Evolutionary conservation across 2,888 invertebrate genomes (phyloP).

Genomic region (Lasioglossum zephyrum): DNA sequence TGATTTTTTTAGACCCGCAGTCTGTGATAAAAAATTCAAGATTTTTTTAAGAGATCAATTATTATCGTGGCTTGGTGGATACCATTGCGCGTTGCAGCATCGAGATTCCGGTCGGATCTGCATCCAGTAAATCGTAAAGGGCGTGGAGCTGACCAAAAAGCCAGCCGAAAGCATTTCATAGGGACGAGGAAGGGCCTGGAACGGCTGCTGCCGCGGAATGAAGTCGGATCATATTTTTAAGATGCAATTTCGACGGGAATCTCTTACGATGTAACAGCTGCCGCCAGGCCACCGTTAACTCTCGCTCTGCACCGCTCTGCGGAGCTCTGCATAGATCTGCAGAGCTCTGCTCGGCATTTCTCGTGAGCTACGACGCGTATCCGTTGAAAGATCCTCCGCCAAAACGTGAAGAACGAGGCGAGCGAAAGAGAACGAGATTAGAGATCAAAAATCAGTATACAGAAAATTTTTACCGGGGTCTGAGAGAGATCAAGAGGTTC

Average conservation of each 20-base stretch:
- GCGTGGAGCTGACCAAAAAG: background rate
- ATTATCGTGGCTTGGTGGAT: background rate
- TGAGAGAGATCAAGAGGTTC: background rate
- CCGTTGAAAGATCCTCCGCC: conserved; percentile 51
- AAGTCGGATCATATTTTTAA: conserved; percentile 82
- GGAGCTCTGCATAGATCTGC: background rate
- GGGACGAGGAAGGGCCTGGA: conserved; percentile 41
- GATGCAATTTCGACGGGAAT: conserved; percentile 82
- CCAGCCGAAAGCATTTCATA: background rate
- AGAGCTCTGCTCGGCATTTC: conserved; percentile 24
- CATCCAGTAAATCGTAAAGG: background rate
- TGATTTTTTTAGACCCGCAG: too few species aligned
- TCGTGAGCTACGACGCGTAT: conserved; percentile 59
- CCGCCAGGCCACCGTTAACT: conserved; percentile 56
- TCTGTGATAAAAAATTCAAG: too few species aligned
- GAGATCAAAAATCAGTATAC: conserved; percentile 2
- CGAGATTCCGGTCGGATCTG: background rate
- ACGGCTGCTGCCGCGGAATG: conserved; percentile 68
- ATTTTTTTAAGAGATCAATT: background rate
- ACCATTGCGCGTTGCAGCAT: background rate
- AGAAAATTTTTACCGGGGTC: background rate
- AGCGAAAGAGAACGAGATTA: background rate
- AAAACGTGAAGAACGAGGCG: conserved; percentile 46
- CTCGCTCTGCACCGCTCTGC: conserved; percentile 34
- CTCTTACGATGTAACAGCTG: conserved; percentile 77